These are phyloP conservation scores for Tetragonula clypearis DNA, from an alignment of 1,140 invertebrate species.

Conservation along the genomic window DNA sequence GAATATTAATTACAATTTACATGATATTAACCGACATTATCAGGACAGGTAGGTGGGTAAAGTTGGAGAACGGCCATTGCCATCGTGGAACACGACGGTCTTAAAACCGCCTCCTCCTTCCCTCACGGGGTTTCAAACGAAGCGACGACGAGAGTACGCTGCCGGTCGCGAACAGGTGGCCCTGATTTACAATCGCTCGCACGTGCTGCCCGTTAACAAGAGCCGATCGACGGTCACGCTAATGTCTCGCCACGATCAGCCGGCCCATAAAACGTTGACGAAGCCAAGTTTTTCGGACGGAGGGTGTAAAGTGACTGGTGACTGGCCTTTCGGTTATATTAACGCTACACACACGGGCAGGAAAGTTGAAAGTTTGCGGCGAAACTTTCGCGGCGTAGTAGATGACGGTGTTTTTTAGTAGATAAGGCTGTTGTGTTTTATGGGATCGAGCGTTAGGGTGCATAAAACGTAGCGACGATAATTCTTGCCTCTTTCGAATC, in stretches of 20 bases:
- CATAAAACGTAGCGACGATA: neutral
- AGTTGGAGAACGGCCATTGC: conserved; percentile 71
- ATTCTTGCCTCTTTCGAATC: neutral
- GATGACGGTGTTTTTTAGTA: neutral
- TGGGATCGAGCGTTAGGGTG: neutral
- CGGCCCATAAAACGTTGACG: neutral
- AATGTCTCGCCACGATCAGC: neutral
- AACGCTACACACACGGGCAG: neutral
- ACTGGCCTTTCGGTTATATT: neutral
- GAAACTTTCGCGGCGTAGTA: neutral
- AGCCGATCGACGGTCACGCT: conserved; percentile 17
- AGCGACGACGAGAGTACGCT: neutral
- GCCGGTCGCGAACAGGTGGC: conserved; percentile 60
- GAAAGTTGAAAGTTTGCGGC: neutral
- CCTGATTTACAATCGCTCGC: conserved; percentile 50
- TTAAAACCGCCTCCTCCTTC: conserved; percentile 8
- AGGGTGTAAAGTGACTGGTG: neutral
- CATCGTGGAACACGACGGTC: conserved; percentile 48
- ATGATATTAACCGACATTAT: conserved; percentile 81
- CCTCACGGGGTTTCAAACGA: conserved; percentile 45
- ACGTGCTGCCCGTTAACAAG: neutral
- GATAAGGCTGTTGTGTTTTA: neutral
- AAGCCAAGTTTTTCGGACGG: neutral
- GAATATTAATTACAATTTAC: conserved; percentile 81
- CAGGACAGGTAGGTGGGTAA: conserved; percentile 75